Conservation (phyloP, 2,113 vertebrate species). For the Erinaceus europaeus region DNA sequence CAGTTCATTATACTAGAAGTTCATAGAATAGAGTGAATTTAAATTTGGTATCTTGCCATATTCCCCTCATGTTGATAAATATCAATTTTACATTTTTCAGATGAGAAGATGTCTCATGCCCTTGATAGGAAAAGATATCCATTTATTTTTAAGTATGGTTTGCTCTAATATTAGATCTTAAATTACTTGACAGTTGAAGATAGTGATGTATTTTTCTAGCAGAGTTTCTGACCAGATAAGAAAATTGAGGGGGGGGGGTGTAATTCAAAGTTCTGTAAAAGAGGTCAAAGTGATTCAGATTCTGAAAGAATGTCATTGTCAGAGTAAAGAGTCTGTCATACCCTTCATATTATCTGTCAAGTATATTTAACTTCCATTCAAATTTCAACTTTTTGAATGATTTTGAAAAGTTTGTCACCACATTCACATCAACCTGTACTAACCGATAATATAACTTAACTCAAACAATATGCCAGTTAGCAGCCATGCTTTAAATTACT, state of each 20-base stretch:
- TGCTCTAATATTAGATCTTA: slow-evolving; percentile 55
- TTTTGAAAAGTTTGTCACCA: not conserved
- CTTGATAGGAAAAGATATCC: slow-evolving; percentile 34
- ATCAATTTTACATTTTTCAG: slow-evolving; percentile 55
- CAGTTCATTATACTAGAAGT: not conserved
- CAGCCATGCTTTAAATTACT: no score
- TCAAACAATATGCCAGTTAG: no score
- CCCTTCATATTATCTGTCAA: not conserved
- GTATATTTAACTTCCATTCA: slow-evolving; percentile 4
- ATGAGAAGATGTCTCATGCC: slow-evolving; percentile 23
- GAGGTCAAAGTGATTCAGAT: slow-evolving; percentile 37
- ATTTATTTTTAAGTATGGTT: slow-evolving; percentile 61
- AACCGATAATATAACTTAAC: not conserved
- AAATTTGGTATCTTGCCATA: slow-evolving; percentile 32
- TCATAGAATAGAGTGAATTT: slow-evolving; percentile 17
- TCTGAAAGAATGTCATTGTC: slow-evolving; percentile 10
- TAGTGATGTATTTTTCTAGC: slow-evolving; percentile 19
- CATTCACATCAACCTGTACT: not conserved
- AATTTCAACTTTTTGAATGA: slow-evolving; percentile 13
- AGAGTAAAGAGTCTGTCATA: not conserved
- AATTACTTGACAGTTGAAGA: slow-evolving; percentile 57
- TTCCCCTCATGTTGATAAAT: slow-evolving; percentile 46
- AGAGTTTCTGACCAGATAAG: slow-evolving; percentile 21
- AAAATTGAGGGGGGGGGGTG: not conserved
- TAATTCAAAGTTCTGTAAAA: slow-evolving; percentile 43